phyloP scores from a whole-genome alignment of 2,113 vertebrate genomes.

The Heterocephalus glaber region DNA sequence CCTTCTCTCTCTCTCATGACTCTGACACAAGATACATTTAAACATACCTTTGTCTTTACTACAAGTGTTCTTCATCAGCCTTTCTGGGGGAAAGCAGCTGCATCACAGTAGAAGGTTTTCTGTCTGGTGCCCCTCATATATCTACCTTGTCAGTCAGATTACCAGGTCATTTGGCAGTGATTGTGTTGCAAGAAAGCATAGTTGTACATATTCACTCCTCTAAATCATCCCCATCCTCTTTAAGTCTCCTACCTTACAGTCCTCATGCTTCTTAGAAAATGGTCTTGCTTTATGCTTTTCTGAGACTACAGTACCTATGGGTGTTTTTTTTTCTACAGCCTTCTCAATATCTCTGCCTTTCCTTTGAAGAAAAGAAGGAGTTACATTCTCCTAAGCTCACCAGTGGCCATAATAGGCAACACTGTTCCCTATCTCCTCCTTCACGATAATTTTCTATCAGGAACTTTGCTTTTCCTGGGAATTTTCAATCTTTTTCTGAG shows the following conservation, averaged over 20 bases:
- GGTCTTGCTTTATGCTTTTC: neutral
- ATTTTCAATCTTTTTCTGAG: neutral
- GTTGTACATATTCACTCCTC: neutral
- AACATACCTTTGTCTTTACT: neutral
- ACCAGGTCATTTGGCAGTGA: neutral
- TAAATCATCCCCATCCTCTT: neutral
- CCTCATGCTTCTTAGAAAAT: neutral
- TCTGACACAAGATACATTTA: neutral
- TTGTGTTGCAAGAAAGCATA: neutral
- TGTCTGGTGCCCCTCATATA: neutral
- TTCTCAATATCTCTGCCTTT: neutral
- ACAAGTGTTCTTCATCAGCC: neutral
- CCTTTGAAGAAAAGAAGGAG: neutral
- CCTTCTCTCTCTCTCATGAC: neutral
- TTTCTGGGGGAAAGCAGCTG: neutral
- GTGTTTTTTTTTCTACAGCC: neutral
- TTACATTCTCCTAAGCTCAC: neutral
- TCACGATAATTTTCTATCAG: neutral
- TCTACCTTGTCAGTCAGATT: neutral
- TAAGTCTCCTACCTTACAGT: neutral
- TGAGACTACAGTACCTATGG: neutral
- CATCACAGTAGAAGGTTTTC: neutral
- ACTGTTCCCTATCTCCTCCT: neutral
- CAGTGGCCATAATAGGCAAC: neutral
- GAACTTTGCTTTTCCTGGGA: neutral